Evolutionary conservation across 1,140 invertebrate species (phyloP).

Genomic region (Wiebesia pumilae): DNA sequence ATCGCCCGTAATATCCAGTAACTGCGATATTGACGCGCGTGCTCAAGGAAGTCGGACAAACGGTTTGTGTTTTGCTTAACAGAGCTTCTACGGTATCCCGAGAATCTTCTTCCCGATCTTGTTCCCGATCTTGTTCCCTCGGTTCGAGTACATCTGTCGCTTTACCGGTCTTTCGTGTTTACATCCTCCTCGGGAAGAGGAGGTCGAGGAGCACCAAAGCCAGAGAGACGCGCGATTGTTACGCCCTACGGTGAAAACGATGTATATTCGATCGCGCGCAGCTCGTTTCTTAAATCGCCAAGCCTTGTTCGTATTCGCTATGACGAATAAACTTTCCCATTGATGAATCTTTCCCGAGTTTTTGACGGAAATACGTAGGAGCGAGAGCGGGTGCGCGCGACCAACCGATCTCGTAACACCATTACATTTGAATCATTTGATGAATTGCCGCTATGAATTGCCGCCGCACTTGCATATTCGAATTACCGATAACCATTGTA

Average conservation of each 20-base stretch:
- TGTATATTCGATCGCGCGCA: not conserved
- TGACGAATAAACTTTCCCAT: no score
- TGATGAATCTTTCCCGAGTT: no score
- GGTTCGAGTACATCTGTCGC: conserved; percentile 23
- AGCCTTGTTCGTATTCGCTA: no score
- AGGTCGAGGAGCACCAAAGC: not conserved
- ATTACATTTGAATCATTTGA: no score
- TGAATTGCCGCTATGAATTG: no score
- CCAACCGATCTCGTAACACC: no score
- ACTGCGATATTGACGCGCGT: no score
- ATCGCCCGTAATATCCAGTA: not conserved
- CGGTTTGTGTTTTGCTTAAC: conserved; percentile 19
- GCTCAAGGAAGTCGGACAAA: not conserved
- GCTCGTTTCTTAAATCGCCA: no score
- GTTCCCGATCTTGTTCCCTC: conserved; percentile 7
- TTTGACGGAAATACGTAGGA: no score
- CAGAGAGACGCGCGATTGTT: conserved; percentile 13
- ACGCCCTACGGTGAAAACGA: not conserved
- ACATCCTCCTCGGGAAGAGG: conserved; percentile 27
- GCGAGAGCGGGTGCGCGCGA: no score
- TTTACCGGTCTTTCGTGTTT: conserved; percentile 45
- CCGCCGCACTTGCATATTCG: no score
- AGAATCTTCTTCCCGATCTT: conserved; percentile 33
- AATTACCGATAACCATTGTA: no score
- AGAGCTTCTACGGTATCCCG: not conserved